These are phyloP conservation scores for Eupeodes latifasciatus DNA, from an alignment of 2,888 invertebrate species.

Conservation along the genomic window DNA sequence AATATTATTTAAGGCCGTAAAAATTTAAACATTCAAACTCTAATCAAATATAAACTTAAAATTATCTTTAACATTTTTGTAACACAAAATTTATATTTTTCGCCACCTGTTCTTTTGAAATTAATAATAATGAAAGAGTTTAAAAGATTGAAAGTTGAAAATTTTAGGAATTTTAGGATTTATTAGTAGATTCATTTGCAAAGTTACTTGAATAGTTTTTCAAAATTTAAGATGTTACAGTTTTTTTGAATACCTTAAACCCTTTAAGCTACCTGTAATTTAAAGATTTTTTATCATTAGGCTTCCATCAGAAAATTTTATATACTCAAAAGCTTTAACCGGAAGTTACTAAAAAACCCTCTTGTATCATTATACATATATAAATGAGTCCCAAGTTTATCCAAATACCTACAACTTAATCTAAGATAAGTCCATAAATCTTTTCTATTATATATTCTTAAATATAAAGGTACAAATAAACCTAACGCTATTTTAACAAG, in stretches of 20 bases:
- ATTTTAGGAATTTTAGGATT: neutral
- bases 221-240: neutral
- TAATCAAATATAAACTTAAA: no score
- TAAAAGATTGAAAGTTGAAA: neutral
- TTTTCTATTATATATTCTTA: conserved; percentile 6
- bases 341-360: conserved; percentile 25
- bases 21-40: no score
- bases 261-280: conserved; percentile 1
- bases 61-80: no score
- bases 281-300: conserved; percentile 1
- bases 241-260: neutral
- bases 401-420: conserved; percentile 16
- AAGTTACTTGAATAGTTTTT: neutral
- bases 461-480: conserved; percentile 4
- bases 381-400: neutral
- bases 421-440: conserved; percentile 35
- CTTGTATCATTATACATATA: neutral
- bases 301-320: neutral
- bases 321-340: neutral
- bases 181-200: neutral
- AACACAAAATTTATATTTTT: neutral
- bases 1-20: neutral
- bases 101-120: neutral
- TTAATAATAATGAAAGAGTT: neutral
- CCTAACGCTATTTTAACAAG: conserved; percentile 32